These are phyloP conservation scores for Paedocypris micromegethes DNA, from an alignment of 2,797 vertebrate species.

Conservation along the genomic window DNA sequence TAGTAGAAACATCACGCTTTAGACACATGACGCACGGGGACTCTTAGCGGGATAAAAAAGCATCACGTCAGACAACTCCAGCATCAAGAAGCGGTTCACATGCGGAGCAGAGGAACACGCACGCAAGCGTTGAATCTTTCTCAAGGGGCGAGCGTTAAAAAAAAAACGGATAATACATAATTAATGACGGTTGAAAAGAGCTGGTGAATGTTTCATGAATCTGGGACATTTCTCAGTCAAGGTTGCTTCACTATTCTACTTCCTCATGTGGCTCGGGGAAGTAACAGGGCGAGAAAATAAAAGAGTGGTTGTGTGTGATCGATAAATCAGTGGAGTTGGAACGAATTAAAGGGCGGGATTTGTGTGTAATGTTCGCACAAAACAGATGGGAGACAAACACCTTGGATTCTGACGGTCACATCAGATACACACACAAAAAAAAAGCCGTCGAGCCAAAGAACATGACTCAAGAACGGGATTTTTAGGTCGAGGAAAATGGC, in stretches of 20 bases:
- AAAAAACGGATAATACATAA: constrained; percentile 66
- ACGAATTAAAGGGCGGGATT: constrained; percentile 24
- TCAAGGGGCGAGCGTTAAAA: constrained; percentile 21
- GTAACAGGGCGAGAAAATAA: no score
- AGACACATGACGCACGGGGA: constrained; percentile 25
- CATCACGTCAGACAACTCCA: constrained; percentile 11
- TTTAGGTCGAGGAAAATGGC: no score
- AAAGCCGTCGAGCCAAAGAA: no score
- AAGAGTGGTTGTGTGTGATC: no score
- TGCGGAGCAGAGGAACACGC: constrained; percentile 10
- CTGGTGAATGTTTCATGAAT: constrained; percentile 74
- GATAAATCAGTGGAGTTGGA: background rate
- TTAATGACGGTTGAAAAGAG: constrained; percentile 72
- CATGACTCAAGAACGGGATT: background rate
- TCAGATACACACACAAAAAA: background rate
- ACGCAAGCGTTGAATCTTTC: constrained; percentile 31
- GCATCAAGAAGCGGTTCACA: constrained; percentile 31
- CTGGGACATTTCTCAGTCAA: constrained; percentile 68
- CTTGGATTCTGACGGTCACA: constrained; percentile 1
- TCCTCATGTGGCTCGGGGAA: constrained; percentile 2
- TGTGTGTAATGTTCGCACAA: constrained; percentile 10
- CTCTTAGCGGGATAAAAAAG: constrained; percentile 38
- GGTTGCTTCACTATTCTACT: constrained; percentile 57
- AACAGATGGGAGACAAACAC: constrained; percentile 9
- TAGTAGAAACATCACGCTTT: constrained; percentile 29